Evolutionary conservation across 2,888 invertebrate species (phyloP).

Genomic region (Cerceris ruficornis): DNA sequence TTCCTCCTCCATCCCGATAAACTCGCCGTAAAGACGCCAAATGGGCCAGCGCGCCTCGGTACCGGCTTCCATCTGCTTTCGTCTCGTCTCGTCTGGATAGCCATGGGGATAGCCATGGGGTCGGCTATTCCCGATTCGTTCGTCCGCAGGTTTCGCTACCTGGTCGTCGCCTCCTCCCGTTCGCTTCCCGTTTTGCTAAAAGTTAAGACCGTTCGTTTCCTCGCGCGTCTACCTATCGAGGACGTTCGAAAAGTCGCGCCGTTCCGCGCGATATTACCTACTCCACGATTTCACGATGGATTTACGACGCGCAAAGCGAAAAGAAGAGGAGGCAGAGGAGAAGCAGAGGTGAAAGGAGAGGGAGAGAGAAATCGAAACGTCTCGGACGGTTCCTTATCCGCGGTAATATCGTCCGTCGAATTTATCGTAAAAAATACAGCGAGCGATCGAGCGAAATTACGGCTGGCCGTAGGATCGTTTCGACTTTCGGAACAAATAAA

Average conservation of each 20-base stretch:
- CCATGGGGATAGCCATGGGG: too few species aligned
- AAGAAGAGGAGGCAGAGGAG: not conserved
- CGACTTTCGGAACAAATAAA: conserved; percentile 1
- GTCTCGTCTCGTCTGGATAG: not conserved
- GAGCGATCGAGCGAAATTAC: not conserved
- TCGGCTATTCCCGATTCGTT: too few species aligned
- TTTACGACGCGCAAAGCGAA: too few species aligned
- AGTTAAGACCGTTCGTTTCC: too few species aligned
- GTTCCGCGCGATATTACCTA: too few species aligned
- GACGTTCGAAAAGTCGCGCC: too few species aligned
- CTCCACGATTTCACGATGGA: too few species aligned
- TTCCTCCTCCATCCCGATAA: conserved; percentile 34
- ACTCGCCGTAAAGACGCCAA: conserved; percentile 33
- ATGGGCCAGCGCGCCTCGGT: conserved; percentile 20
- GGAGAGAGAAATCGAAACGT: not conserved
- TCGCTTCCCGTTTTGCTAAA: not conserved
- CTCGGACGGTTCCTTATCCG: not conserved
- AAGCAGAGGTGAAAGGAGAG: not conserved
- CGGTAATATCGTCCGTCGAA: not conserved
- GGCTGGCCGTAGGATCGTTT: not conserved
- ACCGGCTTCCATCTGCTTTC: conserved; percentile 7
- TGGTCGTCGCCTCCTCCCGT: not conserved
- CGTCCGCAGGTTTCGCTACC: too few species aligned
- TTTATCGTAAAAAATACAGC: not conserved
- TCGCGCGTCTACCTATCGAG: too few species aligned